Conservation (phyloP, 92 coral and sea anemone genomes). For the Porites rus region DNA sequence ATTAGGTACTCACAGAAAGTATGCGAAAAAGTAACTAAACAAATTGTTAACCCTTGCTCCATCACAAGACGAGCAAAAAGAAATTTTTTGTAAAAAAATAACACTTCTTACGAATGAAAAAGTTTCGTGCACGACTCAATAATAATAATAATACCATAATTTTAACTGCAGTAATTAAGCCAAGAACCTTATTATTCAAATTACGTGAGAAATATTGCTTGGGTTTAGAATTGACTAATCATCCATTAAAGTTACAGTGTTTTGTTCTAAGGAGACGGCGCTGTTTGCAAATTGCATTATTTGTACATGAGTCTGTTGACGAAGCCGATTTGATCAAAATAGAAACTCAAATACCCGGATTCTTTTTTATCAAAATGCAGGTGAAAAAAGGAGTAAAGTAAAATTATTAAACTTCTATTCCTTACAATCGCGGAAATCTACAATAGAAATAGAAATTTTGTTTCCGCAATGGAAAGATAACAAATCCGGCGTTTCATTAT, state of each 20-base stretch:
- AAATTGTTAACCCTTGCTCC: too few species aligned
- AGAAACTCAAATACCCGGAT: not conserved
- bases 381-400: not conserved
- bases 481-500: not conserved
- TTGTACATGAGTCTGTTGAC: not conserved
- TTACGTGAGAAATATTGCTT: not conserved
- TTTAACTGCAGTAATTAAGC: not conserved
- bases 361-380: not conserved
- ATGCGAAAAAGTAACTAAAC: too few species aligned
- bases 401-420: not conserved
- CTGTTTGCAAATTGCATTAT: not conserved
- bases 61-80: too few species aligned
- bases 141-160: too few species aligned
- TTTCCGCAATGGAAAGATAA: not conserved
- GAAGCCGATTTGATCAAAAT: not conserved
- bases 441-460: too few species aligned
- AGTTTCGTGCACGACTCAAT: not conserved
- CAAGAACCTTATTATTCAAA: not conserved
- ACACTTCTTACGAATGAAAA: too few species aligned
- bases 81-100: too few species aligned
- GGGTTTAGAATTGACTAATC: not conserved
- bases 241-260: not conserved
- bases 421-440: not conserved
- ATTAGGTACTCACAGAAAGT: too few species aligned
- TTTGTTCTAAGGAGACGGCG: not conserved